Conservation (phyloP, 2,888 invertebrate genomes). For the Agelastica alni region DNA sequence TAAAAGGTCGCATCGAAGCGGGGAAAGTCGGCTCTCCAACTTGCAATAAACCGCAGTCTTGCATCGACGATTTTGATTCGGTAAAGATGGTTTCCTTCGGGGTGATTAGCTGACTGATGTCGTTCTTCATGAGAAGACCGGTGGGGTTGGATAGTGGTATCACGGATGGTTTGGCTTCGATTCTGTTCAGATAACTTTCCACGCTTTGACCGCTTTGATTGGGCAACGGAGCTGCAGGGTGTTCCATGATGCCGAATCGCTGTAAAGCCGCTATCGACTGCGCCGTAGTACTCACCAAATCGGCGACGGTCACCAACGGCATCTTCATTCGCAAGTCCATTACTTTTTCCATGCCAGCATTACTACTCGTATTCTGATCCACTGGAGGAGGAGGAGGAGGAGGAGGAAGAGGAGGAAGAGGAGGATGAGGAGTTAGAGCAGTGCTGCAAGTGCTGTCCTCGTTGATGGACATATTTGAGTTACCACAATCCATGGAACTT, state of each 20-base stretch:
- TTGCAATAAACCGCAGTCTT: slow-evolving; percentile 32
- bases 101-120: slow-evolving; percentile 33
- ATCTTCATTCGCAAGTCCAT: slow-evolving; percentile 74
- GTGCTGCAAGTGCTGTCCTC: slow-evolving; percentile 45
- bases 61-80: slow-evolving; percentile 34
- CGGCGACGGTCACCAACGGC: slow-evolving; percentile 58
- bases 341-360: slow-evolving; percentile 63
- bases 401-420: slow-evolving; percentile 9
- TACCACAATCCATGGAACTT: slow-evolving; percentile 48
- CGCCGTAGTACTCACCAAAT: slow-evolving; percentile 59
- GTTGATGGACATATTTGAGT: slow-evolving; percentile 42
- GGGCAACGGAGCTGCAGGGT: slow-evolving; percentile 57
- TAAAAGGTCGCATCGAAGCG: slow-evolving; percentile 40
- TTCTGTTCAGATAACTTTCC: slow-evolving; percentile 63
- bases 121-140: slow-evolving; percentile 34
- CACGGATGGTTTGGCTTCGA: slow-evolving; percentile 53
- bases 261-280: slow-evolving; percentile 61
- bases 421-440: slow-evolving; percentile 22
- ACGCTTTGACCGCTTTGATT: slow-evolving; percentile 65
- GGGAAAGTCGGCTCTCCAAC: slow-evolving; percentile 40
- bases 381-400: slow-evolving; percentile 5
- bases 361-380: slow-evolving; percentile 14
- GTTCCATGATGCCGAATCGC: slow-evolving; percentile 58
- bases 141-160: slow-evolving; percentile 31
- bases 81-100: slow-evolving; percentile 26